phyloP scores from a whole-genome alignment of 2,888 invertebrate species.

The Cotesia congregata region DNA sequence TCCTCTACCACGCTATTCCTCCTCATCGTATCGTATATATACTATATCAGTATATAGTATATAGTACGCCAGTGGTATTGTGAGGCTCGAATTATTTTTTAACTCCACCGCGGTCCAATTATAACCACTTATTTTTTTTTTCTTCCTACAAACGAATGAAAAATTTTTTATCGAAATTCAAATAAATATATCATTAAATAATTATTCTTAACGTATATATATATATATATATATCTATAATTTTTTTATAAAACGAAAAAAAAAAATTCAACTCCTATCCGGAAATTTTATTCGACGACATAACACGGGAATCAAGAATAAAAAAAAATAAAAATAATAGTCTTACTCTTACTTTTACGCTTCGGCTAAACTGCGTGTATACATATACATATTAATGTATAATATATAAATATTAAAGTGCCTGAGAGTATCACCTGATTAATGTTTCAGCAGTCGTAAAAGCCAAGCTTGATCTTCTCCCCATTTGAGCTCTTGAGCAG shows the following conservation, averaged over 20 bases:
- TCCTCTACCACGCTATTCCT: not conserved
- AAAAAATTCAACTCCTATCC: no score
- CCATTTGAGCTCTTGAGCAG: constrained; percentile 13
- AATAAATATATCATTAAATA: constrained; percentile 1
- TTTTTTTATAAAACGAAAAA: not conserved
- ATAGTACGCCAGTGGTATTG: not conserved
- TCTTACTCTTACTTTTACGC: not conserved
- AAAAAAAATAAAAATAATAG: not conserved
- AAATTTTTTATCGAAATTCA: not conserved
- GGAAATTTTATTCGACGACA: not conserved
- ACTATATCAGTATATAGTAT: not conserved
- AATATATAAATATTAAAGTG: not conserved
- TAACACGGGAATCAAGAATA: not conserved
- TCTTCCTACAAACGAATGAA: constrained; percentile 8
- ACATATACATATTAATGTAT: constrained; percentile 1
- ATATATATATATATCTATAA: not conserved
- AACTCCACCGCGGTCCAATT: constrained; percentile 9
- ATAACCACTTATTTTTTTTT: not conserved
- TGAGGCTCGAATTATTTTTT: constrained; percentile 9
- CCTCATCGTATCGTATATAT: not conserved
- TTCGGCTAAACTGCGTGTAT: not conserved
- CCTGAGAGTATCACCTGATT: constrained; percentile 34
- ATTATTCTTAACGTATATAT: not conserved
- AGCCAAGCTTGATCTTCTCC: constrained; percentile 53
- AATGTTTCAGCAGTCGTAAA: constrained; percentile 56